Percentiles rank a stretch among this genome's conserved stretches.
phyloP scores from a whole-genome alignment of 2,888 invertebrate species.

The Ashinkailepas kermadecensis region DNA sequence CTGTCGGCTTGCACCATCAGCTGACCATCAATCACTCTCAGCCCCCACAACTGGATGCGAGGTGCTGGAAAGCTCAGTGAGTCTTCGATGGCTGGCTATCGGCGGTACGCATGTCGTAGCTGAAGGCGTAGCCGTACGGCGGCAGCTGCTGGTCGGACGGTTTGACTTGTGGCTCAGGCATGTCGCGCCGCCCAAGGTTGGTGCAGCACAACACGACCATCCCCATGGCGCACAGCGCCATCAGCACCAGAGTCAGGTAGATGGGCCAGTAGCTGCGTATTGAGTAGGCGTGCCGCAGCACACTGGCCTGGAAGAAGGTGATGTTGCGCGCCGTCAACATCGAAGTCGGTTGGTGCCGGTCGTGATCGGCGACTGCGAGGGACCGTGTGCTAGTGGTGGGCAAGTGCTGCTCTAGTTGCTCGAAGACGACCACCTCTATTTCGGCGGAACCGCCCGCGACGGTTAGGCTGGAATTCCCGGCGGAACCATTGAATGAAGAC shows the following conservation, averaged over 20 bases:
- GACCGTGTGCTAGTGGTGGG: background rate
- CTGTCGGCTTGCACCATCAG: too few species aligned
- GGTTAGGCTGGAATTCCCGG: background rate
- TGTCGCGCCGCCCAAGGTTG: background rate
- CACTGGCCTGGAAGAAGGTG: background rate
- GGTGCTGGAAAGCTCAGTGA: too few species aligned
- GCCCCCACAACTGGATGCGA: too few species aligned
- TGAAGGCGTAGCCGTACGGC: conserved; percentile 2
- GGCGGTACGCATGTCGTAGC: background rate
- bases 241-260: background rate
- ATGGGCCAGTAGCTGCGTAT: background rate
- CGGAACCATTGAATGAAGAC: background rate
- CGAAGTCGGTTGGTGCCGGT: background rate
- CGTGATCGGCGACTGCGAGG: background rate
- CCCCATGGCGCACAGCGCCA: background rate
- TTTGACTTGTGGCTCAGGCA: background rate
- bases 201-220: background rate
- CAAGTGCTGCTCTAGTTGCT: background rate
- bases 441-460: background rate
- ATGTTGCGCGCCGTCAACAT: background rate
- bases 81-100: background rate
- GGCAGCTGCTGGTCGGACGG: background rate
- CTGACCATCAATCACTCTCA: too few species aligned
- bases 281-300: background rate
- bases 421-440: background rate